phyloP scores from a whole-genome alignment of 2,113 vertebrate genomes.

The Dipodomys spectabilis region DNA sequence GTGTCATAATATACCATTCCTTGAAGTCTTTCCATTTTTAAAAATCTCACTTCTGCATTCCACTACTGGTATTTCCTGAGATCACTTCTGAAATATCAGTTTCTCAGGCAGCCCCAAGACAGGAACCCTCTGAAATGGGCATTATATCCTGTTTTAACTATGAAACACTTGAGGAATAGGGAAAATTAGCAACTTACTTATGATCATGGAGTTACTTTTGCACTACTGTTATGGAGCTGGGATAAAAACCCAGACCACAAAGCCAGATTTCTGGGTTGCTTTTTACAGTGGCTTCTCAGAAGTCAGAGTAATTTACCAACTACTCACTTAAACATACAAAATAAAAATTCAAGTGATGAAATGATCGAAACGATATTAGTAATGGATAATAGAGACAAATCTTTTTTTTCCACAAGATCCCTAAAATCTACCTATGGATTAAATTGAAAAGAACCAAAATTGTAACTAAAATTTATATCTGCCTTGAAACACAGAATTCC shows the following conservation, averaged over 20 bases:
- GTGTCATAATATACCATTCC: neutral
- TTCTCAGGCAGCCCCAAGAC: neutral
- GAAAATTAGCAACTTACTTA: neutral
- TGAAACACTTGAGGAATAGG: neutral
- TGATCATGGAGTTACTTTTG: neutral
- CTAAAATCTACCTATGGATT: slow-evolving; percentile 10
- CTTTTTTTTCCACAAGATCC: neutral
- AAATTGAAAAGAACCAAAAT: neutral
- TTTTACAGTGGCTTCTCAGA: neutral
- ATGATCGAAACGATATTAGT: neutral
- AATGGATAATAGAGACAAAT: neutral
- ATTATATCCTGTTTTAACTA: slow-evolving; percentile 13
- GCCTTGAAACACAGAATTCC: neutral
- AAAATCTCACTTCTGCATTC: neutral
- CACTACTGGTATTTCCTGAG: neutral
- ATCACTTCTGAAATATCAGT: neutral
- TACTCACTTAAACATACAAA: neutral
- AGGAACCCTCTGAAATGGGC: neutral
- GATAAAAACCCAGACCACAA: neutral
- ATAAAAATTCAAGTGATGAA: neutral
- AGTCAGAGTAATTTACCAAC: neutral
- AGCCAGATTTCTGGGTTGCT: neutral
- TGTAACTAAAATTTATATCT: neutral
- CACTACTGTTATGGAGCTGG: neutral
- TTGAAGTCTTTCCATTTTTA: neutral